Percentiles rank a stretch among this genome's conserved stretches.
phyloP scores from a whole-genome alignment of 1,140 invertebrate genomes.

The Anastatus disparis region DNA sequence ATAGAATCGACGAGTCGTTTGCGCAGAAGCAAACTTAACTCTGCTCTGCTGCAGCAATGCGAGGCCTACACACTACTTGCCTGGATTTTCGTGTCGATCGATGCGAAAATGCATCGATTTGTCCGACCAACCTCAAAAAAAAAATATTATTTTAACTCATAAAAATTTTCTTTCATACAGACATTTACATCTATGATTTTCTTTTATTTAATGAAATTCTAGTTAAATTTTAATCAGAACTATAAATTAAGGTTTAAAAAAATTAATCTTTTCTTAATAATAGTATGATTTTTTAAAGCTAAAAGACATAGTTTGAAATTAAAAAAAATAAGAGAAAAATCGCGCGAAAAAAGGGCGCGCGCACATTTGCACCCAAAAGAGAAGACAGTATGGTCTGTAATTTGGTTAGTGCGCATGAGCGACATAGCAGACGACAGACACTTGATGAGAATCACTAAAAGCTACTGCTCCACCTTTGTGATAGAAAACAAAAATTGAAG shows the following conservation, averaged over 20 bases:
- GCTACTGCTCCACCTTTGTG: background rate
- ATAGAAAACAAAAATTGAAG: background rate
- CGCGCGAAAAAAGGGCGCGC: no score
- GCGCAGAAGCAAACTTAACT: constrained; percentile 22
- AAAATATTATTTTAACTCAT: no score
- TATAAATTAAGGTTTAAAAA: no score
- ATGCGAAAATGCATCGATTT: constrained; percentile 28
- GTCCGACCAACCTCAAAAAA: no score
- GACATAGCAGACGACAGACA: background rate
- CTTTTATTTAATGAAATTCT: no score
- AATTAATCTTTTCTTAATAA: no score
- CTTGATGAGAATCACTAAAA: constrained; percentile 7
- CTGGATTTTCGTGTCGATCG: constrained; percentile 24
- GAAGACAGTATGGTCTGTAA: background rate
- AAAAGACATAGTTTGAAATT: no score
- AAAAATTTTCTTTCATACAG: no score
- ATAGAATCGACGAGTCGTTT: constrained; percentile 1
- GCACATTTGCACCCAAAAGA: background rate
- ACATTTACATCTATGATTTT: no score
- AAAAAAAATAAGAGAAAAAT: no score
- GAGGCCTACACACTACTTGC: background rate
- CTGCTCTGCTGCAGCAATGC: background rate
- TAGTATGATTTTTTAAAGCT: no score
- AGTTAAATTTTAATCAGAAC: no score
- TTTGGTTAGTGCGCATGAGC: constrained; percentile 10